Evolutionary conservation across 2,113 vertebrate genomes (phyloP).

Genomic region (Bambusicola thoracicus): DNA sequence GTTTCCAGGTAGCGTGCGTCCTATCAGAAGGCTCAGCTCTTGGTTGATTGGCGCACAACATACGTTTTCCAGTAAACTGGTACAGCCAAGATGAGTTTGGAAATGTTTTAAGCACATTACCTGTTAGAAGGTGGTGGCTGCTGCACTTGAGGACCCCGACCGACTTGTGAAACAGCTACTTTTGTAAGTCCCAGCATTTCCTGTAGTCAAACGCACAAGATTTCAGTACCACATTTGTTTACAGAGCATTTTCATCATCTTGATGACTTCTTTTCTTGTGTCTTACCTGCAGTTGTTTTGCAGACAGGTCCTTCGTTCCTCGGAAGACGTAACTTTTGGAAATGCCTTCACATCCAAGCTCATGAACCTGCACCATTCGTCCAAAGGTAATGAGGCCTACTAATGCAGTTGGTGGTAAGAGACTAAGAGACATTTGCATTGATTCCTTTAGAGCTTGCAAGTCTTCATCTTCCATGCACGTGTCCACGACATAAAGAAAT

Average conservation of each 20-base stretch:
- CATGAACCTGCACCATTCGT: slow-evolving; percentile 97
- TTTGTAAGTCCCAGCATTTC: slow-evolving; percentile 96
- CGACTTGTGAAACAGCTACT: slow-evolving; percentile 84
- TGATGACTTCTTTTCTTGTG: background rate
- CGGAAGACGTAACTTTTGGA: slow-evolving; percentile 98
- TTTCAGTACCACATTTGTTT: background rate
- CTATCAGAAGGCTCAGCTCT: background rate
- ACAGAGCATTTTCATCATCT: background rate
- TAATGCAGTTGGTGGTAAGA: slow-evolving; percentile 92
- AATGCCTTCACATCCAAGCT: slow-evolving; percentile 97
- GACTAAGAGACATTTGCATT: slow-evolving; percentile 96
- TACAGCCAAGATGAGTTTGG: background rate
- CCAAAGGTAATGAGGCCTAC: slow-evolving; percentile 98
- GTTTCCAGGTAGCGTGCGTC: background rate
- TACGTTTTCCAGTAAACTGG: background rate
- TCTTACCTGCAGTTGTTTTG: slow-evolving; percentile 95
- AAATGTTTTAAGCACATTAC: slow-evolving; percentile 69
- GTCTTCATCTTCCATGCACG: slow-evolving; percentile 98
- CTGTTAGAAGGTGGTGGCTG: slow-evolving; percentile 92
- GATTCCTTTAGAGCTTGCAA: slow-evolving; percentile 97
- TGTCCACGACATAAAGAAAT: slow-evolving; percentile 98
- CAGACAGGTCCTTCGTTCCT: slow-evolving; percentile 94
- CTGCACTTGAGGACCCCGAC: slow-evolving; percentile 86
- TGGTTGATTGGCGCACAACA: background rate
- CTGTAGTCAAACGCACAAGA: slow-evolving; percentile 65